Evolutionary conservation across 2,113 vertebrate species (phyloP).

Genomic region (Delphinapterus leucas): DNA sequence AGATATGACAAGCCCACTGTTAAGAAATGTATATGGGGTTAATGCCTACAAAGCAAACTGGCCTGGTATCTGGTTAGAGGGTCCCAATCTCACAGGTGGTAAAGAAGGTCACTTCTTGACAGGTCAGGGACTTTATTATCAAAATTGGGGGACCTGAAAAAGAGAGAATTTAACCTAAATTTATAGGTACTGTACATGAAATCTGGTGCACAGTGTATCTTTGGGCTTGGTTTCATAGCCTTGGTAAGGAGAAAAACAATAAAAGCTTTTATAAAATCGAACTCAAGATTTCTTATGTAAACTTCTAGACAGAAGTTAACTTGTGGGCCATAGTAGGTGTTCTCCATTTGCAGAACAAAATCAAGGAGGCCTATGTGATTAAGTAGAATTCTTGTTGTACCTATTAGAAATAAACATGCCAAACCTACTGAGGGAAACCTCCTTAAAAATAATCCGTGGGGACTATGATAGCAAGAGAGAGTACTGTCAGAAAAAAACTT

Average conservation of each 20-base stretch:
- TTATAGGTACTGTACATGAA: neutral
- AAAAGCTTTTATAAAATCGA: neutral
- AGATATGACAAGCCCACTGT: neutral
- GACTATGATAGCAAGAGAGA: neutral
- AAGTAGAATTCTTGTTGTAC: neutral
- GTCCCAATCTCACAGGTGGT: neutral
- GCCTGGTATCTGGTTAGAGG: neutral
- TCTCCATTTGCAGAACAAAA: neutral
- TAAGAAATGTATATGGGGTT: neutral
- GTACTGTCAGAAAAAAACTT: neutral
- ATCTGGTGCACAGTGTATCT: neutral
- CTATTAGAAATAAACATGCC: neutral
- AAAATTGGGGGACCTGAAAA: neutral
- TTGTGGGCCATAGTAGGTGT: neutral
- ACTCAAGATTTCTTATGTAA: neutral
- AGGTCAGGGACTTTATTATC: neutral
- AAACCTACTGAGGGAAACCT: neutral
- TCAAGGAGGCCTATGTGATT: neutral
- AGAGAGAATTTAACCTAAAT: neutral
- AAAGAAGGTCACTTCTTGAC: neutral
- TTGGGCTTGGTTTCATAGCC: neutral
- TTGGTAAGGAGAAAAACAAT: neutral
- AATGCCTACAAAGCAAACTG: neutral
- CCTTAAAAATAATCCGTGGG: neutral
- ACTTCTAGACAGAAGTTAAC: neutral